Percentiles rank a stretch among this genome's conserved stretches.
phyloP scores from a whole-genome alignment of 2,888 invertebrate genomes.

The Cosmia pyralina region DNA sequence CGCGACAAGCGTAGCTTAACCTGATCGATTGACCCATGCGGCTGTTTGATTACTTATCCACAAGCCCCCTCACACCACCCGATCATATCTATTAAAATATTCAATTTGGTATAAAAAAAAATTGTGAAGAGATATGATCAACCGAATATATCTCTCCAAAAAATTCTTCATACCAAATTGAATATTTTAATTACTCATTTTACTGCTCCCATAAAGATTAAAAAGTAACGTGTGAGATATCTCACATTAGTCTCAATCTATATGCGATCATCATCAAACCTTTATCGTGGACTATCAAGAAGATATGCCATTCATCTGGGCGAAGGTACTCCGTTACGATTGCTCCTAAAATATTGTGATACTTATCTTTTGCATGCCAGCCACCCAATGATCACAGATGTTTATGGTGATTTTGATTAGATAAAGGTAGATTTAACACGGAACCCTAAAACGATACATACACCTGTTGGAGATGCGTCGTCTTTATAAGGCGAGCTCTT shows the following conservation, averaged over 20 bases:
- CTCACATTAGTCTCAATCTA: constrained; percentile 54
- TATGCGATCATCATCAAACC: constrained; percentile 49
- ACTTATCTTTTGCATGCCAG: constrained; percentile 38
- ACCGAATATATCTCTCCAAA: constrained; percentile 12
- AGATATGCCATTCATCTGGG: constrained; percentile 32
- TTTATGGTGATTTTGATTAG: constrained; percentile 23
- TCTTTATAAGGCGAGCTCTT: neutral
- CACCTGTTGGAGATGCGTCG: neutral
- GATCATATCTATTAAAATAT: too few species aligned
- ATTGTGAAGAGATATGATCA: too few species aligned
- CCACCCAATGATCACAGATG: neutral
- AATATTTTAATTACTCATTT: constrained; percentile 57
- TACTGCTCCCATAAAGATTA: constrained; percentile 42
- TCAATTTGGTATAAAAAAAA: too few species aligned
- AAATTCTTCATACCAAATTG: constrained; percentile 34
- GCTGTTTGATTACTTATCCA: too few species aligned
- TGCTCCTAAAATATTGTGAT: constrained; percentile 51
- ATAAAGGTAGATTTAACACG: neutral
- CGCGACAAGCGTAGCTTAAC: too few species aligned
- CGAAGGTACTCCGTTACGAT: constrained; percentile 16
- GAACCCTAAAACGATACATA: neutral
- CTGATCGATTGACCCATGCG: too few species aligned
- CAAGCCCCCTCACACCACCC: too few species aligned
- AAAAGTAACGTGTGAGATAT: constrained; percentile 40
- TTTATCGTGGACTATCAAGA: constrained; percentile 45